A percentile compares a stretch with the other conserved stretches of the same genome.
These are phyloP conservation scores for Gymnocheta viridis DNA, from an alignment of 2,888 invertebrate species.

Conservation along the genomic window DNA sequence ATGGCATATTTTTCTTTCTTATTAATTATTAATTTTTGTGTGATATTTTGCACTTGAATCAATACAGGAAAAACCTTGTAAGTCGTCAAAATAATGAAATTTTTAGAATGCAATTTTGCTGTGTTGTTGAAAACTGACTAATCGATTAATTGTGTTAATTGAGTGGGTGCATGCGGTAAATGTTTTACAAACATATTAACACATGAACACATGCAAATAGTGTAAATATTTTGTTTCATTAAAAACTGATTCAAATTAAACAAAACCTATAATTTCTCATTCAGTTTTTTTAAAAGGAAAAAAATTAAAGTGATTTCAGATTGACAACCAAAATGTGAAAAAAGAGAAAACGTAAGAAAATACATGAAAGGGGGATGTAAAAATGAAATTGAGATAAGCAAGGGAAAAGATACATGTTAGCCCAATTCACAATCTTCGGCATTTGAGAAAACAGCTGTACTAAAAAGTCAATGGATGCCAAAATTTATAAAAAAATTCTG, in stretches of 20 bases:
- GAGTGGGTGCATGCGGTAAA: constrained; percentile 18
- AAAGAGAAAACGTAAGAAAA: too few species aligned
- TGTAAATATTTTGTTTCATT: constrained; percentile 7
- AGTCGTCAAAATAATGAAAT: constrained; percentile 31
- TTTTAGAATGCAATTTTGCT: constrained; percentile 18
- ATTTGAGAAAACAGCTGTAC: too few species aligned
- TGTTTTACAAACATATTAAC: background rate
- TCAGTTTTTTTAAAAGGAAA: background rate
- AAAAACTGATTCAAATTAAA: background rate
- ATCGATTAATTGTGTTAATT: constrained; percentile 40
- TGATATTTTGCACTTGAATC: constrained; percentile 56
- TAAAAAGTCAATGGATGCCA: too few species aligned
- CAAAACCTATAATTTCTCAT: background rate
- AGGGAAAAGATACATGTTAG: too few species aligned
- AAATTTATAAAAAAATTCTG: too few species aligned
- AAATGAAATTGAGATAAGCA: too few species aligned
- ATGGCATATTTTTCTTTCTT: background rate
- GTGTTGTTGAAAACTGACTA: background rate
- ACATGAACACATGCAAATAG: constrained; percentile 1
- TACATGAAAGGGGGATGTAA: too few species aligned
- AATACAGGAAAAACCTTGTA: constrained; percentile 62
- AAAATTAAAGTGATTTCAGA: background rate
- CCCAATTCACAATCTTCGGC: too few species aligned
- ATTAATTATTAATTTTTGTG: background rate
- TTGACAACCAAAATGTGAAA: too few species aligned